These are phyloP conservation scores for Puma concolor DNA, from an alignment of 2,113 vertebrate species.

Conservation along the genomic window DNA sequence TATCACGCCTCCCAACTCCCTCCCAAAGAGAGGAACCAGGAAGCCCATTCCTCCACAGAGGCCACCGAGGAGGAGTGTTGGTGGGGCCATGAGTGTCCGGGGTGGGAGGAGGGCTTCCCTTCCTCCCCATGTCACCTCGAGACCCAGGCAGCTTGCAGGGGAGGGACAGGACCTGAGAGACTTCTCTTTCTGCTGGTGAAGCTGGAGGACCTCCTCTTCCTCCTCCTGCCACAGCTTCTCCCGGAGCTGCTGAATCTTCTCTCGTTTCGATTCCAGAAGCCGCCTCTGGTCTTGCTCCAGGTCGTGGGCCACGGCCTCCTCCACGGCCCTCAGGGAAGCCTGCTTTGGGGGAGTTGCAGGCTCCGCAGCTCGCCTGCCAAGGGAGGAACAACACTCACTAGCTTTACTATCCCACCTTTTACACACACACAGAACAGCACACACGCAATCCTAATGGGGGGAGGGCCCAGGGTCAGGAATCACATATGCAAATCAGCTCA, in stretches of 20 bases:
- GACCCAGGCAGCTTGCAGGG: accelerated
- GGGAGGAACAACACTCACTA: background rate
- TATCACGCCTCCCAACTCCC: background rate
- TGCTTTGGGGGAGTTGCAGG: background rate
- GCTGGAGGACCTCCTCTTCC: slow-evolving; percentile 83
- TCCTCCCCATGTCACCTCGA: accelerated
- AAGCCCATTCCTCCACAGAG: background rate
- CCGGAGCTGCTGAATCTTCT: slow-evolving; percentile 78
- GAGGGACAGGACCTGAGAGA: slow-evolving; percentile 85
- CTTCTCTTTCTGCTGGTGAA: slow-evolving; percentile 86
- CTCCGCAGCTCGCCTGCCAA: slow-evolving; percentile 64
- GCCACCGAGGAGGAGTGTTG: background rate
- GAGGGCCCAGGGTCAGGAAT: background rate
- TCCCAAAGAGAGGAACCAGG: background rate
- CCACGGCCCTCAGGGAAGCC: slow-evolving; percentile 40
- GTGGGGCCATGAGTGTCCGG: background rate
- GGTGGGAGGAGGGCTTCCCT: accelerated
- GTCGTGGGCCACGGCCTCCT: slow-evolving; percentile 65
- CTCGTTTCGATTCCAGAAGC: slow-evolving; percentile 63
- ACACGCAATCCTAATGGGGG: background rate
- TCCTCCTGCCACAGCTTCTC: slow-evolving; percentile 82
- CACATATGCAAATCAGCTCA: background rate
- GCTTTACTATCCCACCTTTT: background rate
- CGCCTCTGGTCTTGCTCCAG: slow-evolving; percentile 67
- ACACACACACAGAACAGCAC: background rate